These are phyloP conservation scores for Aspidiotus rigidus DNA, from an alignment of 2,888 invertebrate species.

Conservation along the genomic window DNA sequence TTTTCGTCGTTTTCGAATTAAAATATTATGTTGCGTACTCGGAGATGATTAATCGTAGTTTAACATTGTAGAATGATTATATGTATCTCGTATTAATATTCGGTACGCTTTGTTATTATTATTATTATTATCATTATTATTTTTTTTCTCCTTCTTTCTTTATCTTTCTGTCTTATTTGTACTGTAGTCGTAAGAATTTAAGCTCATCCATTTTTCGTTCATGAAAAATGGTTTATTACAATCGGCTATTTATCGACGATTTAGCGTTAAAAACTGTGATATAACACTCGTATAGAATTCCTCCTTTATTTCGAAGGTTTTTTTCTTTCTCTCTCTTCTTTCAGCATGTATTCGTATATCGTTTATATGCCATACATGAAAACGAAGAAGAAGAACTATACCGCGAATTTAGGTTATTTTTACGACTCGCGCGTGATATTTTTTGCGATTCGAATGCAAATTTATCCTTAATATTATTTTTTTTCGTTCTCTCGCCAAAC, in stretches of 20 bases:
- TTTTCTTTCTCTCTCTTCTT: conserved; percentile 1
- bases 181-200: background rate
- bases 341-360: background rate
- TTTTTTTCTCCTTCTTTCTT: conserved; percentile 4
- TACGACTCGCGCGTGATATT: too few species aligned
- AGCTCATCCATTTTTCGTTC: conserved; percentile 2
- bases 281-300: conserved; percentile 12
- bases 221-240: background rate
- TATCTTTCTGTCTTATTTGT: background rate
- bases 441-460: too few species aligned
- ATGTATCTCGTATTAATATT: background rate
- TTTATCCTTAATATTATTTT: too few species aligned
- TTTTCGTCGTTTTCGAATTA: too few species aligned
- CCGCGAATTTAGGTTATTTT: too few species aligned
- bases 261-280: conserved; percentile 12
- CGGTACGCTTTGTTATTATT: background rate
- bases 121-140: background rate
- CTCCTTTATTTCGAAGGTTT: background rate
- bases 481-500: too few species aligned
- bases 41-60: too few species aligned
- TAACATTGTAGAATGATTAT: too few species aligned
- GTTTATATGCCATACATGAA: too few species aligned
- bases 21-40: too few species aligned
- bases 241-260: conserved; percentile 4
- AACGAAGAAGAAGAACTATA: too few species aligned